phyloP scores from a whole-genome alignment of 1,140 invertebrate genomes.

The Nomia melanderi region DNA sequence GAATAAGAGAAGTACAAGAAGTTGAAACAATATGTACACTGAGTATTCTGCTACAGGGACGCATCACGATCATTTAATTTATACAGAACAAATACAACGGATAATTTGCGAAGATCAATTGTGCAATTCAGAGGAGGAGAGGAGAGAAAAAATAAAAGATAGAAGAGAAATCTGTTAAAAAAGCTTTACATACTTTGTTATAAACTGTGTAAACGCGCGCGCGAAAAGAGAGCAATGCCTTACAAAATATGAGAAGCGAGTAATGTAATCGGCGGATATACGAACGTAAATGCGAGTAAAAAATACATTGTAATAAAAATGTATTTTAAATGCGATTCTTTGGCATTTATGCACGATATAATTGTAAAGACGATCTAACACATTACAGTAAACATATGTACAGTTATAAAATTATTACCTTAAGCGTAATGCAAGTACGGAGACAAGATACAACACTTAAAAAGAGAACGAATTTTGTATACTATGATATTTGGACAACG shows the following conservation, averaged over 20 bases:
- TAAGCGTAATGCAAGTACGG: constrained; percentile 39
- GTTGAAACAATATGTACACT: constrained; percentile 43
- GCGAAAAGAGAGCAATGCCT: constrained; percentile 15
- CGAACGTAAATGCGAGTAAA: constrained; percentile 51
- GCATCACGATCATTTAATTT: constrained; percentile 25
- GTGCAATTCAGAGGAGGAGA: neutral
- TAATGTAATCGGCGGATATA: constrained; percentile 25
- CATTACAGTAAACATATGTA: constrained; percentile 42
- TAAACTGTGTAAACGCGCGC: constrained; percentile 2
- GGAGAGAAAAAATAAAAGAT: neutral
- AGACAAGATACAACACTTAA: constrained; percentile 32
- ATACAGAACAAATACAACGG: constrained; percentile 14
- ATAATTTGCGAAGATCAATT: constrained; percentile 1
- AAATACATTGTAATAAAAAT: constrained; percentile 53
- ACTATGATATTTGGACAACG: constrained; percentile 19
- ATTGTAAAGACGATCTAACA: constrained; percentile 48
- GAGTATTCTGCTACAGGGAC: constrained; percentile 18
- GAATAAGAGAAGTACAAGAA: constrained; percentile 20
- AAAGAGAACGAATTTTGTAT: constrained; percentile 11
- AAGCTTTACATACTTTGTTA: neutral
- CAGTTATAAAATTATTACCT: constrained; percentile 30
- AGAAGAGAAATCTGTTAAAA: neutral
- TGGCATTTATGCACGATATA: constrained; percentile 70
- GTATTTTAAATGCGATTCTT: constrained; percentile 76
- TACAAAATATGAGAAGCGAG: constrained; percentile 27